Conservation (phyloP, 2,888 invertebrate genomes). For the Erpobdella octoculata region DNA sequence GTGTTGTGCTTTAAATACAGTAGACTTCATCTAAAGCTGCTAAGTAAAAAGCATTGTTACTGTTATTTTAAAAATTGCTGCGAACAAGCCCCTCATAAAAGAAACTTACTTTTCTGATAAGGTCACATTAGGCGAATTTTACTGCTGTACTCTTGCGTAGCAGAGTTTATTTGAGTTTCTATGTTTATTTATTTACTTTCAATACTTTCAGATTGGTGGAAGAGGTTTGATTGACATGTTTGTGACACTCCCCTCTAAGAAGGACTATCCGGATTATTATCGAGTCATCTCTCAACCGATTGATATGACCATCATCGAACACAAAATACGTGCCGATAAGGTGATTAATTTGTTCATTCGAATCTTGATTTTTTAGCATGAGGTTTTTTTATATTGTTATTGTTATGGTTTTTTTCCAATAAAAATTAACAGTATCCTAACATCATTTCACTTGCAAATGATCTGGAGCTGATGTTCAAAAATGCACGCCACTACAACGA, state of each 20-base stretch:
- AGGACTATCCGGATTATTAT: conserved; percentile 89
- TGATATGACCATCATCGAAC: conserved; percentile 85
- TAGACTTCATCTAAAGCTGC: no score
- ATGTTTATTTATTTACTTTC: no score
- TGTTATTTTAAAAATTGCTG: no score
- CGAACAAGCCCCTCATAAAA: no score
- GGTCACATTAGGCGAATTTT: no score
- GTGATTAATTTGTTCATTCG: conserved; percentile 39
- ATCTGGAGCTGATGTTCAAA: conserved; percentile 80
- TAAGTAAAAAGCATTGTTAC: no score
- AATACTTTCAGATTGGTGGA: conserved; percentile 61
- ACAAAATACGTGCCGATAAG: conserved; percentile 71
- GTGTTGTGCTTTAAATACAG: no score
- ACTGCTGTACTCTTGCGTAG: no score
- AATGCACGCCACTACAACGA: conserved; percentile 96
- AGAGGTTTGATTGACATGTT: conserved; percentile 82
- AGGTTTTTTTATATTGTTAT: not conserved
- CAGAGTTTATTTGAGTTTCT: no score
- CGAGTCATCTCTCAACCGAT: conserved; percentile 86
- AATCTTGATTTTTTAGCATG: not conserved
- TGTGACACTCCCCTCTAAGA: conserved; percentile 90
- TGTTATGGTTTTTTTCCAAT: not conserved
- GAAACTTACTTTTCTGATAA: no score
- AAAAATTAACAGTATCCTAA: conserved; percentile 58
- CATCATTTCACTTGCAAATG: conserved; percentile 60